Evolutionary conservation across 2,113 vertebrate genomes (phyloP).

Genomic region (Percina caprodes): DNA sequence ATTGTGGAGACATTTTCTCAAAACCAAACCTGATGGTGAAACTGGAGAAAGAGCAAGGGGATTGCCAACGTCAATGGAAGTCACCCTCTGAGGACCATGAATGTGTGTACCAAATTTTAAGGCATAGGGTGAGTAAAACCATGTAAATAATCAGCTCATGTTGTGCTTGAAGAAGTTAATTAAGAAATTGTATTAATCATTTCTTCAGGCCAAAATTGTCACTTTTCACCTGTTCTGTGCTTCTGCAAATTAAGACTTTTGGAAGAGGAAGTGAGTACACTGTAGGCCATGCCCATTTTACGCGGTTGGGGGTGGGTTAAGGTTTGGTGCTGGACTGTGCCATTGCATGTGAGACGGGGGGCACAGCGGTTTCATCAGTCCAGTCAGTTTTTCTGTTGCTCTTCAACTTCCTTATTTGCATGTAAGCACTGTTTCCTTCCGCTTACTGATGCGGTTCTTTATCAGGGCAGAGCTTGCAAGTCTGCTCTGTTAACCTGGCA

Average conservation of each 20-base stretch:
- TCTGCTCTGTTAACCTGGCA: background rate
- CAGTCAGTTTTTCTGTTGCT: constrained; percentile 60
- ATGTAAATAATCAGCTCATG: background rate
- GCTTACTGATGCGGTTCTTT: background rate
- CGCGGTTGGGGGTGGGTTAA: background rate
- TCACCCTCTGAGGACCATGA: background rate
- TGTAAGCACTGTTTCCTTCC: constrained; percentile 68
- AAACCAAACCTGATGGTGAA: background rate
- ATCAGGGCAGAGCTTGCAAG: background rate
- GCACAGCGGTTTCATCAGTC: constrained; percentile 54
- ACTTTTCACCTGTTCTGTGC: background rate
- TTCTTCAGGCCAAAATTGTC: background rate
- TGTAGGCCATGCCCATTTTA: background rate
- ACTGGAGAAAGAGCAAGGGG: background rate
- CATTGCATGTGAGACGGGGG: constrained; percentile 5
- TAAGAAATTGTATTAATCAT: background rate
- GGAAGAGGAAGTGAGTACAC: constrained; percentile 27
- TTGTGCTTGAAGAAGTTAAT: background rate
- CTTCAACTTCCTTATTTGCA: constrained; percentile 74
- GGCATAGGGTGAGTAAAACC: background rate
- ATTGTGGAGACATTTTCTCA: no score
- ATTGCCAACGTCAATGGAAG: background rate
- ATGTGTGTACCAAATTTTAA: background rate
- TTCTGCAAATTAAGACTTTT: background rate
- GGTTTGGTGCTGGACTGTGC: constrained; percentile 31